Conservation (phyloP, 2,113 vertebrate species). For the Anhinga anhinga region DNA sequence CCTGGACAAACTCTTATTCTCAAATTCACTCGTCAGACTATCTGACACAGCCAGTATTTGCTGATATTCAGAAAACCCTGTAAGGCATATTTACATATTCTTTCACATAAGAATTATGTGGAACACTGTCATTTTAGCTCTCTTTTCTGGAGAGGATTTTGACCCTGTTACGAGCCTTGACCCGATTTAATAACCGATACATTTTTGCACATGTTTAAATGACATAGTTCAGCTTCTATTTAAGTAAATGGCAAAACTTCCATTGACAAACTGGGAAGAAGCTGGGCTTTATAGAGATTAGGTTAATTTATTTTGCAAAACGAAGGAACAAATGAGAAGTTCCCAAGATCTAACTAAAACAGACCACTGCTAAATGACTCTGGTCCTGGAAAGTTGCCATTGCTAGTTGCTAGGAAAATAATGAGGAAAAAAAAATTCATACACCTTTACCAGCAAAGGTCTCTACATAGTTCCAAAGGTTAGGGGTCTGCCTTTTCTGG, state of each 20-base stretch:
- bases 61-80: neutral
- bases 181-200: neutral
- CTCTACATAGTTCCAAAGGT: neutral
- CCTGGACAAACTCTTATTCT: constrained; percentile 27
- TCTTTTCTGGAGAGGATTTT: neutral
- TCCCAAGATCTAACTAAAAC: neutral
- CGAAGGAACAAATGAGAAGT: neutral
- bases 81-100: neutral
- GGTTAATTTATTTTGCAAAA: neutral
- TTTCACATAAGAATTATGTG: neutral
- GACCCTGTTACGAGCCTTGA: neutral
- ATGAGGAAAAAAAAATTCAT: neutral
- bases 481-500: neutral
- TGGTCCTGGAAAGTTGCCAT: neutral
- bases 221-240: neutral
- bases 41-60: constrained; percentile 11
- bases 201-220: neutral
- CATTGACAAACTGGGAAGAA: neutral
- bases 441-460: neutral
- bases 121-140: neutral
- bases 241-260: neutral
- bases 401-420: neutral
- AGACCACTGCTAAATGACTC: neutral
- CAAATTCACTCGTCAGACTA: constrained; percentile 1
- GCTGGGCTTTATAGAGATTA: neutral